Conservation (phyloP, 2,797 vertebrate genomes). For the Notoglanidium macrostoma region DNA sequence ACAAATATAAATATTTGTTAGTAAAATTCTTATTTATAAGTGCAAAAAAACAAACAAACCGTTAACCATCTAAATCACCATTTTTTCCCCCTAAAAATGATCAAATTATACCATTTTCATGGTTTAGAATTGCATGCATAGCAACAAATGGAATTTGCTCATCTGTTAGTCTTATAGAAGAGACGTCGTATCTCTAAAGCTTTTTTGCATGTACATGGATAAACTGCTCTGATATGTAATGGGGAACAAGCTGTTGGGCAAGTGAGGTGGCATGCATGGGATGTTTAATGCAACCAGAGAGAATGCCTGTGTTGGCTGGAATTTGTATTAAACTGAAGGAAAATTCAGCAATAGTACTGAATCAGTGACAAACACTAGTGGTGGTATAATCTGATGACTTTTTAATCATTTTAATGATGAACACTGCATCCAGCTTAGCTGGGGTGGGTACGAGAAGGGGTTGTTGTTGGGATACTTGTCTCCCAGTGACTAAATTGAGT, state of each 20-base stretch:
- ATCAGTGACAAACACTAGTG: conserved; percentile 1
- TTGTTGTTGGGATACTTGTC: neutral
- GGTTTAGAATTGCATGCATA: neutral
- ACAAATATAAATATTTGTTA: neutral
- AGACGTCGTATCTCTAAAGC: neutral
- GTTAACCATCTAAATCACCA: neutral
- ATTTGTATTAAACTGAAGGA: neutral
- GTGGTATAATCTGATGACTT: conserved; percentile 24
- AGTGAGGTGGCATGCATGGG: neutral
- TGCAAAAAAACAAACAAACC: too few species aligned
- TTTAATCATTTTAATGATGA: conserved; percentile 50
- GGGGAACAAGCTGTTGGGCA: neutral
- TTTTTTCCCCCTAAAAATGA: neutral
- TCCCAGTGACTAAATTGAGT: neutral
- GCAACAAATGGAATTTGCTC: neutral
- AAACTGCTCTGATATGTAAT: neutral
- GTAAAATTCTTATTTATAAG: too few species aligned
- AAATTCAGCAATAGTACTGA: conserved; percentile 6
- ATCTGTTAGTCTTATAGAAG: neutral
- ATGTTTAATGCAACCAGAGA: neutral
- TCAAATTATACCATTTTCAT: neutral
- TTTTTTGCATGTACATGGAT: neutral
- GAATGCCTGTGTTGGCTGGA: neutral
- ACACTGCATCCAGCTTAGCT: conserved; percentile 26
- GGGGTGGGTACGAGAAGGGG: neutral